Conservation (phyloP, 2,113 vertebrate species). For the Barbus barbus region DNA sequence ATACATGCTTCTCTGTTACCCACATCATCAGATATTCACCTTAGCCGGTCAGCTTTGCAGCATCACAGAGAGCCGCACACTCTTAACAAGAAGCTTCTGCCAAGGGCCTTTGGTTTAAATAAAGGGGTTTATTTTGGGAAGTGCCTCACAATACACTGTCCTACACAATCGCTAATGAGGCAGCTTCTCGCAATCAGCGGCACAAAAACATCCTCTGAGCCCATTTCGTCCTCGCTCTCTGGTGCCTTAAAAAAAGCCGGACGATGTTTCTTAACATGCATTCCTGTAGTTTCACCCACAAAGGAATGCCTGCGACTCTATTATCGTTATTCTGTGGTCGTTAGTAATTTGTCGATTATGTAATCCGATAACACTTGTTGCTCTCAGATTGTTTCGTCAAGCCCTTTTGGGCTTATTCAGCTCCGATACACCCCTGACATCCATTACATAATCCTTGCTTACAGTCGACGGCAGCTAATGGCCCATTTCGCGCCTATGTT, state of each 20-base stretch:
- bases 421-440: slow-evolving; percentile 14
- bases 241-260: neutral
- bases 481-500: slow-evolving; percentile 33
- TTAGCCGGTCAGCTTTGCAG: slow-evolving; percentile 13
- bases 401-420: slow-evolving; percentile 29
- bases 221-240: slow-evolving; percentile 58
- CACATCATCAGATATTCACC: neutral
- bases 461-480: slow-evolving; percentile 39
- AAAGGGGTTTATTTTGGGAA: slow-evolving; percentile 88
- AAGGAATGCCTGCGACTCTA: neutral
- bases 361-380: slow-evolving; percentile 34
- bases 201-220: slow-evolving; percentile 80
- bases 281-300: neutral
- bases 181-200: slow-evolving; percentile 78
- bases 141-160: slow-evolving; percentile 87
- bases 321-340: slow-evolving; percentile 23
- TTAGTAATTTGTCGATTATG: slow-evolving; percentile 27
- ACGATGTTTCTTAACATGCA: slow-evolving; percentile 1
- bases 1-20: neutral
- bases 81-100: slow-evolving; percentile 80
- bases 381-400: neutral
- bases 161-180: slow-evolving; percentile 85
- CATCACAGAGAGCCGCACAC: slow-evolving; percentile 53
- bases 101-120: slow-evolving; percentile 86
- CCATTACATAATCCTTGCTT: slow-evolving; percentile 44